Evolutionary conservation across 2,797 vertebrate genomes (phyloP).

Genomic region (Craterocephalus amniculus): DNA sequence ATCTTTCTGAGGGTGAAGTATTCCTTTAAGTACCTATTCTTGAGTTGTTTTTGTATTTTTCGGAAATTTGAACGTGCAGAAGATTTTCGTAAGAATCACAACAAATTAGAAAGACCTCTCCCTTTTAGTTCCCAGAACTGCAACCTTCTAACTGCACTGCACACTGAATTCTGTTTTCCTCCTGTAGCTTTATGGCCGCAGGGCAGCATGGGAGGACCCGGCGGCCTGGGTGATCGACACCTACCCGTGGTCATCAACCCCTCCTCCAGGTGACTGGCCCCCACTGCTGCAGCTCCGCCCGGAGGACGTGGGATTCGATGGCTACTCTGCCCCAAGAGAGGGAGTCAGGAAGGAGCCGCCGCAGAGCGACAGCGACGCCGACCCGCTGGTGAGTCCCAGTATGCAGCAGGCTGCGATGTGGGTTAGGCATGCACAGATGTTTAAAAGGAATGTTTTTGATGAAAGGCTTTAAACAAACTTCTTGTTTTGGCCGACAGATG

Average conservation of each 20-base stretch:
- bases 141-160: too few relatives aligned
- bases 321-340: slow-evolving; percentile 89
- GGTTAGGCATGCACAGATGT: background rate
- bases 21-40: too few relatives aligned
- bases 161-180: background rate
- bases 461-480: background rate
- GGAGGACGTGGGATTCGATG: slow-evolving; percentile 97
- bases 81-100: too few relatives aligned
- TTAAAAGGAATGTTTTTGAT: too few relatives aligned
- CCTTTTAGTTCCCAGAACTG: too few relatives aligned
- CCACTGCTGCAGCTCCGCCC: slow-evolving; percentile 94
- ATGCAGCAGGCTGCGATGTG: background rate
- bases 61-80: too few relatives aligned
- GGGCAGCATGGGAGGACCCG: slow-evolving; percentile 95
- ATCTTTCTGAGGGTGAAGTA: too few relatives aligned
- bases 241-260: slow-evolving; percentile 91
- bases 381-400: slow-evolving; percentile 90
- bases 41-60: too few relatives aligned
- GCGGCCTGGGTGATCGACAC: slow-evolving; percentile 96
- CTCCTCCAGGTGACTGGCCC: slow-evolving; percentile 92
- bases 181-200: slow-evolving; percentile 90
- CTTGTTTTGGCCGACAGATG: slow-evolving; percentile 83
- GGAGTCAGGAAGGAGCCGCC: slow-evolving; percentile 90
- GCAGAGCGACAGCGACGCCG: slow-evolving; percentile 91
- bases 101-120: background rate